A percentile compares a stretch with the other conserved stretches of the same genome.
Evolutionary conservation across 2,797 vertebrate genomes (phyloP).

Genomic region (Enteromius thamalakanensis): DNA sequence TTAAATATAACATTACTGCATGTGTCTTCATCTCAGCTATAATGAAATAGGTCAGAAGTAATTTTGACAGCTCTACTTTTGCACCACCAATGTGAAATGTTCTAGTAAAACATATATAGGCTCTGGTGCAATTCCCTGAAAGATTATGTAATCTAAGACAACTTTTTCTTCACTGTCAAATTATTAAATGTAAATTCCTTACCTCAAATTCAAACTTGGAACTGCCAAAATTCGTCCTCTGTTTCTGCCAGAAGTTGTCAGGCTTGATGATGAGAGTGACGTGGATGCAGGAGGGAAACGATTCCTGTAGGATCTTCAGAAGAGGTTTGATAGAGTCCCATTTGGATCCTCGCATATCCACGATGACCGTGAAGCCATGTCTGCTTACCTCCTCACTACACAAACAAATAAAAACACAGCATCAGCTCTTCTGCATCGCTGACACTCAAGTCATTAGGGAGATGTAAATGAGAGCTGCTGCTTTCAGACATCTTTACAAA

Average conservation of each 20-base stretch:
- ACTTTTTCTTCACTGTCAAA: background rate
- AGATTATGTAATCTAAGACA: background rate
- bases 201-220: constrained; percentile 99
- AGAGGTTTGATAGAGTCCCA: constrained; percentile 99
- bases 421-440: constrained; percentile 15
- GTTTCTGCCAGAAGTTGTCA: constrained; percentile 92
- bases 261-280: constrained; percentile 90
- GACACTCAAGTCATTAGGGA: constrained; percentile 2
- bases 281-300: constrained; percentile 87
- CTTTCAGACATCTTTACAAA: background rate
- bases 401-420: constrained; percentile 34
- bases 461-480: background rate
- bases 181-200: constrained; percentile 45
- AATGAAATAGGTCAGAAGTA: constrained; percentile 60
- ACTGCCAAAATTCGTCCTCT: constrained; percentile 98
- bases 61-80: constrained; percentile 57
- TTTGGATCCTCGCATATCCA: constrained; percentile 99
- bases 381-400: constrained; percentile 93
- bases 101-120: constrained; percentile 27
- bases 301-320: constrained; percentile 96
- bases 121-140: background rate
- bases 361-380: constrained; percentile 97
- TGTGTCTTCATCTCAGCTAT: constrained; percentile 31
- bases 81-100: constrained; percentile 13
- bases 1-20: constrained; percentile 19